Conservation (phyloP, 2,797 vertebrate species). For the Salarias fasciatus region DNA sequence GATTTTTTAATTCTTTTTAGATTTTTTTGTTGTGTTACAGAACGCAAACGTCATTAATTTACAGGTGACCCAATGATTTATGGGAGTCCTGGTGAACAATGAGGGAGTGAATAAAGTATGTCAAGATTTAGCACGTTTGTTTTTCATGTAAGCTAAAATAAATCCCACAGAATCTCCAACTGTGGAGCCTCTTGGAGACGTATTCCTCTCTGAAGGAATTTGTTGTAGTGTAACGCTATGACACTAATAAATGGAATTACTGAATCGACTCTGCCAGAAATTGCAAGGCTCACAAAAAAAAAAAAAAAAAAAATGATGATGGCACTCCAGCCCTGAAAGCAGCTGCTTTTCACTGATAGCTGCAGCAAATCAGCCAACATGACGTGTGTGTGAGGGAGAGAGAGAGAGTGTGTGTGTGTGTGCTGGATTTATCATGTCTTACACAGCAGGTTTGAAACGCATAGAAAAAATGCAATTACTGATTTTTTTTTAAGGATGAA, state of each 20-base stretch:
- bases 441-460: no score
- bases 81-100: not conserved
- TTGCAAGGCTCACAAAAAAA: slow-evolving; percentile 35
- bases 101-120: not conserved
- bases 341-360: slow-evolving; percentile 57
- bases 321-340: slow-evolving; percentile 20
- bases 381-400: slow-evolving; percentile 31
- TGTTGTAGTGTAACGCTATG: slow-evolving; percentile 18
- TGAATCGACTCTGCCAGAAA: slow-evolving; percentile 36
- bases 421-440: no score
- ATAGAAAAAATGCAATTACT: no score
- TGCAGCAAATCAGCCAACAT: no score
- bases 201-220: slow-evolving; percentile 11
- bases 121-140: no score
- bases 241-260: slow-evolving; percentile 32
- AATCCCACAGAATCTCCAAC: slow-evolving; percentile 7
- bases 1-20: no score
- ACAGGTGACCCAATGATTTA: slow-evolving; percentile 31
- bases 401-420: no score
- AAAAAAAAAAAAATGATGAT: slow-evolving; percentile 52
- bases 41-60: slow-evolving; percentile 15
- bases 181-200: not conserved
- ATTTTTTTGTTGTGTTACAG: no score
- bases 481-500: no score
- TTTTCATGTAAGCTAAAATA: slow-evolving; percentile 10